Conservation (phyloP, 1,140 invertebrate species). For the Aphelenchoides fujianensis region DNA sequence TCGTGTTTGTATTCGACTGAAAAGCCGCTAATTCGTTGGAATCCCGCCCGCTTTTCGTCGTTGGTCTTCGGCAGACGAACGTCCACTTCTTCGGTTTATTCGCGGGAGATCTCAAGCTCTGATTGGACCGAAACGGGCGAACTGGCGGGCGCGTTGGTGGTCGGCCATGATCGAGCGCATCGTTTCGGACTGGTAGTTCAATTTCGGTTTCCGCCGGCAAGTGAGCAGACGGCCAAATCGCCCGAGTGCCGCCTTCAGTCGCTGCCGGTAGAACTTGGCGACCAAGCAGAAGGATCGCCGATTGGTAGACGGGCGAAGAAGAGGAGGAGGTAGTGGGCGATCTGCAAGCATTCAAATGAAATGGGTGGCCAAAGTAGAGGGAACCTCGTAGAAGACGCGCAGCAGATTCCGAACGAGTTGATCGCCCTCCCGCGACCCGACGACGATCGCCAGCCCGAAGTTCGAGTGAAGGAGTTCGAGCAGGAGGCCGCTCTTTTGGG, state of each 20-base stretch:
- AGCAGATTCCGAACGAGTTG: conserved; percentile 16
- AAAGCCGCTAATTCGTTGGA: no score
- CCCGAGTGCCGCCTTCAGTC: not conserved
- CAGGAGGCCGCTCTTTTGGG: conserved; percentile 42
- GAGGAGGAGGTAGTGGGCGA: conserved; percentile 24
- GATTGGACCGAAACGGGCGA: not conserved
- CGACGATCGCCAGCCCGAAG: conserved; percentile 30
- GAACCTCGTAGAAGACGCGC: conserved; percentile 28
- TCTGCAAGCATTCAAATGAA: conserved; percentile 14
- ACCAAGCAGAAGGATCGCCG: conserved; percentile 13
- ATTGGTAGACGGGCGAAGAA: conserved; percentile 23
- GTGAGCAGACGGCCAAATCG: not conserved
- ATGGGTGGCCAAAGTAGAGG: not conserved
- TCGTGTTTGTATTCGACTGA: no score
- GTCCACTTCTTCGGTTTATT: not conserved
- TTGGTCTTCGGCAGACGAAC: not conserved
- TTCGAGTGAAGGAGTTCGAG: conserved; percentile 39
- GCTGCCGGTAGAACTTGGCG: conserved; percentile 15
- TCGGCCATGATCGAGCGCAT: conserved; percentile 52
- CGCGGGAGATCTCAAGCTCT: not conserved
- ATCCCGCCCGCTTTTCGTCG: no score
- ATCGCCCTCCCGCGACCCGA: conserved; percentile 16
- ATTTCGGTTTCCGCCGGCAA: conserved; percentile 19
- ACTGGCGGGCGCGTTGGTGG: conserved; percentile 13
- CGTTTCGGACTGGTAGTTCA: conserved; percentile 43